These are phyloP conservation scores for Schrankia costaestrigalis DNA, from an alignment of 2,888 invertebrate genomes.

Conservation along the genomic window DNA sequence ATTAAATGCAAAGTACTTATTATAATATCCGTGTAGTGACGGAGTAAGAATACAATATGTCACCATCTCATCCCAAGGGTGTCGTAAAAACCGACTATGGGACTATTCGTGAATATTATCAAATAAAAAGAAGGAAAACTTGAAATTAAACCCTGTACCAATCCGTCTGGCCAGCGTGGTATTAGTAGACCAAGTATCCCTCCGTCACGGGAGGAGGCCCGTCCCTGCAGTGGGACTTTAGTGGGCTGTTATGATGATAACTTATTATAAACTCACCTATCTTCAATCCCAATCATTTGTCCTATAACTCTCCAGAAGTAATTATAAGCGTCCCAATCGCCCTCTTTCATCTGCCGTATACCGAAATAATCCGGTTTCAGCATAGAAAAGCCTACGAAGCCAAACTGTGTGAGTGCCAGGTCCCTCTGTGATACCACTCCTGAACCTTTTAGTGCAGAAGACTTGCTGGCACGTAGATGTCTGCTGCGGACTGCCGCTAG, in stretches of 20 bases:
- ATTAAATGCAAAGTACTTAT: no score
- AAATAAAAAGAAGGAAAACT: no score
- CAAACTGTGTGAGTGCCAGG: conserved; percentile 92
- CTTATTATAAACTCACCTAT: conserved; percentile 75
- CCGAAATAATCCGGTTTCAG: conserved; percentile 84
- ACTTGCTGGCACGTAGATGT: conserved; percentile 83
- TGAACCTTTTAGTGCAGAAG: conserved; percentile 61
- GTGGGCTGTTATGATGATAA: neutral
- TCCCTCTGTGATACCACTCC: conserved; percentile 89
- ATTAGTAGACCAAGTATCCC: no score
- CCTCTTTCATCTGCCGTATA: conserved; percentile 78
- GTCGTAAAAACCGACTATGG: no score
- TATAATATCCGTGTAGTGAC: no score
- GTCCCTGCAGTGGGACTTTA: no score
- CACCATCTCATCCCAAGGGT: no score
- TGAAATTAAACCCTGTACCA: no score
- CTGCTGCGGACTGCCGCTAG: conserved; percentile 83
- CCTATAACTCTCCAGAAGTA: conserved; percentile 94
- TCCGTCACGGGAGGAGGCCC: no score
- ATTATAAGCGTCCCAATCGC: conserved; percentile 87
- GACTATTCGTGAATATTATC: no score
- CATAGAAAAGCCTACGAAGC: conserved; percentile 89
- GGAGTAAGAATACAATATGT: no score
- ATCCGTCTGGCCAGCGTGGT: no score
- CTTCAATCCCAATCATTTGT: conserved; percentile 89